Conservation (phyloP, 2,113 vertebrate species). For the Callipepla squamata region DNA sequence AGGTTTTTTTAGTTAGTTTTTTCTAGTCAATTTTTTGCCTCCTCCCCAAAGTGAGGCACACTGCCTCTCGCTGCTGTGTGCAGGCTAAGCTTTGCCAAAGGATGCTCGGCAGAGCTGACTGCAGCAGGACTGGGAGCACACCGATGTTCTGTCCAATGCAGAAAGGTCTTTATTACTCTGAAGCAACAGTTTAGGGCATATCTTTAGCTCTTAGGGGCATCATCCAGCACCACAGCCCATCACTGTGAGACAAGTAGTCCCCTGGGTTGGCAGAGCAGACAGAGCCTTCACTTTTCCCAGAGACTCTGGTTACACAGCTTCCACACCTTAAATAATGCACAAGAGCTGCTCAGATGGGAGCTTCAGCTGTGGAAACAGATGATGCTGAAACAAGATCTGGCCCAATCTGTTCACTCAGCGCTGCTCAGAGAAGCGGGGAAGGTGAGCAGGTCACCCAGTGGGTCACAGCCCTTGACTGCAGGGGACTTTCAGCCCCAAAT, state of each 20-base stretch:
- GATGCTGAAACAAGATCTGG: slow-evolving; percentile 76
- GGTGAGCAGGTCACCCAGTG: slow-evolving; percentile 58
- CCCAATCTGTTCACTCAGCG: slow-evolving; percentile 71
- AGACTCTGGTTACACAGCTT: slow-evolving; percentile 72
- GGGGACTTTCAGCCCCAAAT: slow-evolving; percentile 35
- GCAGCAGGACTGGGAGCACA: not conserved
- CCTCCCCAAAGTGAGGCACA: not conserved
- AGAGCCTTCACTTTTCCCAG: slow-evolving; percentile 66
- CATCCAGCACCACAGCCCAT: slow-evolving; percentile 51
- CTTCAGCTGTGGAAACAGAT: slow-evolving; percentile 76
- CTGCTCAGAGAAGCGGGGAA: slow-evolving; percentile 56
- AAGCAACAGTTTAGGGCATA: slow-evolving; percentile 3
- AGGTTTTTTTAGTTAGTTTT: not conserved
- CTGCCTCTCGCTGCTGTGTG: not conserved
- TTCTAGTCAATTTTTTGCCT: not conserved
- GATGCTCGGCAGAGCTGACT: not conserved
- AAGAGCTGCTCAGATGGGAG: slow-evolving; percentile 64
- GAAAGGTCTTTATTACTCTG: slow-evolving; percentile 1
- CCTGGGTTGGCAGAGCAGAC: slow-evolving; percentile 70
- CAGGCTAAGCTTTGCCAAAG: not conserved
- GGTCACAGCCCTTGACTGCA: not conserved
- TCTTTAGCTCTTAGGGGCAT: slow-evolving; percentile 43
- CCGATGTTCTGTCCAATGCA: not conserved
- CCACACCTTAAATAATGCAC: slow-evolving; percentile 79
- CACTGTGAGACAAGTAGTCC: slow-evolving; percentile 55